Evolutionary conservation across 2,113 vertebrate species (phyloP), one percentile per base, ranked within the genome.

Genomic region (Rutilus rutilus): DNA sequence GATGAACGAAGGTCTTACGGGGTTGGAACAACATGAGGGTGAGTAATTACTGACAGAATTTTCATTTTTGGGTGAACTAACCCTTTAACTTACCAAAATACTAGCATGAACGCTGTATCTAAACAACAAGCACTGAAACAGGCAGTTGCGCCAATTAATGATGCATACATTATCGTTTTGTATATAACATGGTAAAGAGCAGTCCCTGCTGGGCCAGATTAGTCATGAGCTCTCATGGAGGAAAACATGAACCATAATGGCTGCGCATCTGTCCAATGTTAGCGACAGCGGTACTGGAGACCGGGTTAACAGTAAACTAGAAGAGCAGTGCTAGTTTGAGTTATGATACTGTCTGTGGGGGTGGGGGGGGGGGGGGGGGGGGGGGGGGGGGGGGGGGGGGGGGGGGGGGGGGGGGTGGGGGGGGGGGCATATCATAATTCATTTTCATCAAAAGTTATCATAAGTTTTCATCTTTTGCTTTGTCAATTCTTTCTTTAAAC

Each of bases 181-280:
- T 69, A 78, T 85, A 64, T 79, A 78, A 85, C 9, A n/a, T 9
- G 3, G 23, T 23, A 17, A 19, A 78, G 64, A 54, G 45, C 23
- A 25, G 39, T 42, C 17, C 50, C 76, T 42, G 65, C 25, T 57
- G 86, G 83, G 76, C 65, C 65, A 69, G 62, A 74, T 87, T 74
- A 80, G 77, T 64, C 65, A 80, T 62, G 47, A 54, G 65, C 54
- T 27, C 19, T 59, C 75, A 27, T 21, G 42, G 27, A 83, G 27
- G 23, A 59, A 64, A 85, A 78, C 76, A 78, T 69, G 75, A 69
- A 11, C 60, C 19, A 73, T 52, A 79, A 87, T 15, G 57, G 30
- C 75, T 78, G 15, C 75, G 79, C 78, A 86, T 86, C 75, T 86
- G 85, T 76, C 33, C 73, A 36, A n/a, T 75, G 75, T 42, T 67